Percentiles rank a stretch among this genome's conserved stretches.
These are phyloP conservation scores for Diplodus sargus DNA, from an alignment of 2,797 vertebrate species.

Conservation along the genomic window DNA sequence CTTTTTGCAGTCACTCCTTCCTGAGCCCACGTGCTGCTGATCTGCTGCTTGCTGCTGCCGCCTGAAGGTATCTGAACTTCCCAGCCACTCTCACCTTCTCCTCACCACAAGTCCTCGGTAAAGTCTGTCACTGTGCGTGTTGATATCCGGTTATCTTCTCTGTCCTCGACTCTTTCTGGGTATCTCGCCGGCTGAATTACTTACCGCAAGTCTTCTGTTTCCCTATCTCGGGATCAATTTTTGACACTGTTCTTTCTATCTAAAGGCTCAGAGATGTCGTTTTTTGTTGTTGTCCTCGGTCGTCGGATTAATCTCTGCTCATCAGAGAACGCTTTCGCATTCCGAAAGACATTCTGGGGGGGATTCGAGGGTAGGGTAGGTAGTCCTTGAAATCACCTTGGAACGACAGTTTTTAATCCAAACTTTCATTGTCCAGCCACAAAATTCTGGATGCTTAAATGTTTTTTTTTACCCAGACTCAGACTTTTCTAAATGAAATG, in stretches of 20 bases:
- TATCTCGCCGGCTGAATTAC: background rate
- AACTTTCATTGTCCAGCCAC: background rate
- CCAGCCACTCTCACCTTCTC: background rate
- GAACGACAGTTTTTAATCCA: background rate
- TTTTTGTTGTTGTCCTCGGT: background rate
- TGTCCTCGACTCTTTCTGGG: background rate
- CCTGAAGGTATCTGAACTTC: conserved; percentile 57
- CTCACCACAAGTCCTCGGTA: background rate
- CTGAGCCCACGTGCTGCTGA: conserved; percentile 51
- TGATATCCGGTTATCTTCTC: conserved; percentile 4
- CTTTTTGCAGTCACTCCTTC: conserved; percentile 41
- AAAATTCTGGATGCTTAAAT: background rate
- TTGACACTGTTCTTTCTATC: conserved; percentile 6
- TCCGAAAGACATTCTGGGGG: background rate
- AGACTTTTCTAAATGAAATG: background rate
- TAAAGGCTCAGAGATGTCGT: background rate
- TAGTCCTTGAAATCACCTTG: background rate
- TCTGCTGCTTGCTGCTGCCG: conserved; percentile 20
- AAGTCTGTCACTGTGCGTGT: background rate
- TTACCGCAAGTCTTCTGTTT: background rate
- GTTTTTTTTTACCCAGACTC: background rate
- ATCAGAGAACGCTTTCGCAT: background rate
- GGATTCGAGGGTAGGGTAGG: background rate
- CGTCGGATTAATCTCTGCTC: conserved; percentile 23
- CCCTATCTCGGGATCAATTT: conserved; percentile 17